phyloP scores from a whole-genome alignment of 2,113 vertebrate genomes.

The Proterorhinus semilunaris region DNA sequence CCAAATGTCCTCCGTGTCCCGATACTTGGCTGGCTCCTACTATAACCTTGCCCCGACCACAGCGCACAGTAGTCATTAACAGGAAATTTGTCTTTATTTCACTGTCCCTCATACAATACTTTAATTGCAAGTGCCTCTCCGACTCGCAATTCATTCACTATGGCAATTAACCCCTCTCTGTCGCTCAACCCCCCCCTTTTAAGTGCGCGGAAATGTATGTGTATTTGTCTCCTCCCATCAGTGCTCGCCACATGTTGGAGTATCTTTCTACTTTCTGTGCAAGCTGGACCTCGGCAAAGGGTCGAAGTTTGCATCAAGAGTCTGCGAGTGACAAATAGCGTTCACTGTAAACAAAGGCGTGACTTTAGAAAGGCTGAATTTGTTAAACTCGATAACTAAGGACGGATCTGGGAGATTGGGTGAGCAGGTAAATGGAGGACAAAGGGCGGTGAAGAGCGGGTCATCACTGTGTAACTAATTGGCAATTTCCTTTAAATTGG shows the following conservation, averaged over 20 bases:
- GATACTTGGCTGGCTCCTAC: constrained; percentile 28
- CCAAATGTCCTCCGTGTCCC: constrained; percentile 26
- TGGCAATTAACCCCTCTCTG: constrained; percentile 60
- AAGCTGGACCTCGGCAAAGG: constrained; percentile 40
- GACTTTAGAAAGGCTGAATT: constrained; percentile 62
- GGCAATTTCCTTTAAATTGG: neutral
- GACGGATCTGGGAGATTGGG: constrained; percentile 27
- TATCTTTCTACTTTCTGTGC: constrained; percentile 19
- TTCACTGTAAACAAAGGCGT: constrained; percentile 40
- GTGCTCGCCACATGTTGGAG: constrained; percentile 7
- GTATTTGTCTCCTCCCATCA: constrained; percentile 42
- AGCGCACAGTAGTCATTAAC: constrained; percentile 50
- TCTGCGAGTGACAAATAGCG: constrained; percentile 50
- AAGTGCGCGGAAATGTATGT: constrained; percentile 36
- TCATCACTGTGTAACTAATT: neutral
- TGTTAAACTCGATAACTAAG: constrained; percentile 48
- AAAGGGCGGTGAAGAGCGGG: constrained; percentile 5
- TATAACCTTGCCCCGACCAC: constrained; percentile 34
- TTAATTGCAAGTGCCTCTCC: constrained; percentile 40
- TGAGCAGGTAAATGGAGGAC: constrained; percentile 9
- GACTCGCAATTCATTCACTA: constrained; percentile 64
- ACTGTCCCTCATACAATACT: constrained; percentile 46
- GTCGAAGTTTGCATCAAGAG: constrained; percentile 66
- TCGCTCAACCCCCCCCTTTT: constrained; percentile 35
- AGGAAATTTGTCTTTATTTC: constrained; percentile 65